Conservation (phyloP, 2,888 invertebrate species). For the Orgyia antiqua region DNA sequence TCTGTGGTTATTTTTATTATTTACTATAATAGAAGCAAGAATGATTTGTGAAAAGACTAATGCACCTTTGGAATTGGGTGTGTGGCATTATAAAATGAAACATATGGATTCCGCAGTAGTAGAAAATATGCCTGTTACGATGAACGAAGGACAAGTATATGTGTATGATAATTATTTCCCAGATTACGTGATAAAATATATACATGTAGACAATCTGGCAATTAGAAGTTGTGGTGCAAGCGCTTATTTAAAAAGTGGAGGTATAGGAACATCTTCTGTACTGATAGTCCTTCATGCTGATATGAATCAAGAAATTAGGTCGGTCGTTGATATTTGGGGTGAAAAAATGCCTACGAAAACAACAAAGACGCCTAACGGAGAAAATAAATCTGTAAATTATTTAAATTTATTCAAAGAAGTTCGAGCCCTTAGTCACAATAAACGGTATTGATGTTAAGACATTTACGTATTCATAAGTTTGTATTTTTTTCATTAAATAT, state of each 20-base stretch:
- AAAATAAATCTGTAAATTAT: constrained; percentile 35
- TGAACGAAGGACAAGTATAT: constrained; percentile 54
- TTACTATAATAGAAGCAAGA: constrained; percentile 25
- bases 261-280: constrained; percentile 42
- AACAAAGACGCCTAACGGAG: constrained; percentile 2
- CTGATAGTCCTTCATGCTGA: constrained; percentile 52
- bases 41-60: constrained; percentile 45
- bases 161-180: constrained; percentile 63
- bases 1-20: constrained; percentile 17
- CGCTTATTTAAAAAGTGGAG: constrained; percentile 47
- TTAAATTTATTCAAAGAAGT: constrained; percentile 37
- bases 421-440: constrained; percentile 47
- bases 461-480: too few relatives aligned
- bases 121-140: constrained; percentile 48
- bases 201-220: constrained; percentile 60
- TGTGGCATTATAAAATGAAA: constrained; percentile 40
- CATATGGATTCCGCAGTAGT: constrained; percentile 57
- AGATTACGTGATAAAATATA: constrained; percentile 48
- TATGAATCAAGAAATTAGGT: constrained; percentile 52
- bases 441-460: constrained; percentile 21
- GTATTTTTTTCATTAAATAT: too few relatives aligned
- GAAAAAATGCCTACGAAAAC: constrained; percentile 19
- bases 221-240: constrained; percentile 54
- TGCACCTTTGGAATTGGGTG: constrained; percentile 49
- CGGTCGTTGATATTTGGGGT: constrained; percentile 66